These are phyloP conservation scores for Shinisaurus crocodilurus DNA, from an alignment of 2,113 vertebrate species.

Conservation along the genomic window DNA sequence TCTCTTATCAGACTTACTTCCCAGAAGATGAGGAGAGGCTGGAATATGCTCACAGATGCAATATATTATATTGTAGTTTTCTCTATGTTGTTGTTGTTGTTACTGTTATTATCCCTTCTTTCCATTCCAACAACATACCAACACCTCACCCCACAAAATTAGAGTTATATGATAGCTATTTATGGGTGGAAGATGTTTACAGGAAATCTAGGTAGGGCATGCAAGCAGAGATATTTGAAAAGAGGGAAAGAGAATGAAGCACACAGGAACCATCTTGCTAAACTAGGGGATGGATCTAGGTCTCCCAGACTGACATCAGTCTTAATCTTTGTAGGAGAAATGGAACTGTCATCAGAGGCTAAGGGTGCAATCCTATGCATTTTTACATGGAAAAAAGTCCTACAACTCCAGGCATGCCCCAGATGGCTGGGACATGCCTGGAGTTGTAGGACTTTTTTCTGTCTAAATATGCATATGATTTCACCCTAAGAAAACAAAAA, in stretches of 20 bases:
- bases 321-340: background rate
- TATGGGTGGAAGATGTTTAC: background rate
- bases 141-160: background rate
- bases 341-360: background rate
- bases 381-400: too few species aligned
- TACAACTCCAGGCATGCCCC: too few species aligned
- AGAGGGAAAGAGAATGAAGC: background rate
- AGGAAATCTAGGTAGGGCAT: background rate
- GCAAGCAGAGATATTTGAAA: background rate
- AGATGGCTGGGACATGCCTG: too few species aligned
- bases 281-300: background rate
- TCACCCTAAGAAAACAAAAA: slow-evolving; percentile 1
- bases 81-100: background rate
- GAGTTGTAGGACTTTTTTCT: too few species aligned
- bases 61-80: background rate
- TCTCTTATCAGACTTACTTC: slow-evolving; percentile 8
- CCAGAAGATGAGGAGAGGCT: slow-evolving; percentile 17
- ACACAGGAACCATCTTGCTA: background rate
- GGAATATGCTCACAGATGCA: background rate
- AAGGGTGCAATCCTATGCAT: background rate
- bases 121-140: background rate
- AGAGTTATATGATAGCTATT: background rate
- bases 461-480: too few species aligned
- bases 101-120: background rate
- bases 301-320: background rate